phyloP scores from a whole-genome alignment of 2,888 invertebrate genomes.

The Biston stratarius region DNA sequence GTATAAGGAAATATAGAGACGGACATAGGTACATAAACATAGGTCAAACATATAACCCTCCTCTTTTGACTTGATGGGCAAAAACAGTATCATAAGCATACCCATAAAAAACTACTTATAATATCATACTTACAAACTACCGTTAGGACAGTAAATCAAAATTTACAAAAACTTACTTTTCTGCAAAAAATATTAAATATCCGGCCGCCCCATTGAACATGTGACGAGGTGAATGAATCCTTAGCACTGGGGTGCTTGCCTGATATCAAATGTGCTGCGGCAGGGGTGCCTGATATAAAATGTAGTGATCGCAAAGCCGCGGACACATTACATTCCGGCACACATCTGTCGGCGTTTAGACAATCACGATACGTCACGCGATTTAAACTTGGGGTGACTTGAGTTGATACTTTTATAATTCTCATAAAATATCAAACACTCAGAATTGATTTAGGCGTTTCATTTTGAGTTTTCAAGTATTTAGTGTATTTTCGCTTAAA shows the following conservation, averaged over 20 bases:
- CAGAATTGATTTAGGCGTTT: too few relatives aligned
- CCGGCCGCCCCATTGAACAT: conserved; percentile 82
- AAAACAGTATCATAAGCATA: too few relatives aligned
- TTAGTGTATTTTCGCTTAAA: too few relatives aligned
- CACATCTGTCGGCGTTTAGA: conserved; percentile 86
- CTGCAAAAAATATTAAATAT: conserved; percentile 69
- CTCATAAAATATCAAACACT: neutral
- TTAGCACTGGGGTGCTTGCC: conserved; percentile 67
- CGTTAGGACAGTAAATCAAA: conserved; percentile 69
- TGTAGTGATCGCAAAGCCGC: conserved; percentile 76
- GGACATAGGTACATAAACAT: too few relatives aligned
- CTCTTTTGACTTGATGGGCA: too few relatives aligned
- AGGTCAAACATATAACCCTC: too few relatives aligned
- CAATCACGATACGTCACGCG: conserved; percentile 86
- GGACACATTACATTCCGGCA: conserved; percentile 84
- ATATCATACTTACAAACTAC: conserved; percentile 34
- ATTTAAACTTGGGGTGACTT: conserved; percentile 55
- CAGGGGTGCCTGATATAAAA: conserved; percentile 68
- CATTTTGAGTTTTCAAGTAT: too few relatives aligned
- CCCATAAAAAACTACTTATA: neutral
- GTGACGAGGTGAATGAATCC: conserved; percentile 85
- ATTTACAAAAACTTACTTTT: conserved; percentile 63
- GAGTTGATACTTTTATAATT: conserved; percentile 64
- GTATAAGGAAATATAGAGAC: too few relatives aligned
- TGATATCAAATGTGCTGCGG: conserved; percentile 36